Evolutionary conservation across 1,140 invertebrate genomes (phyloP).

Genomic region (Tyrophagus putrescentiae): DNA sequence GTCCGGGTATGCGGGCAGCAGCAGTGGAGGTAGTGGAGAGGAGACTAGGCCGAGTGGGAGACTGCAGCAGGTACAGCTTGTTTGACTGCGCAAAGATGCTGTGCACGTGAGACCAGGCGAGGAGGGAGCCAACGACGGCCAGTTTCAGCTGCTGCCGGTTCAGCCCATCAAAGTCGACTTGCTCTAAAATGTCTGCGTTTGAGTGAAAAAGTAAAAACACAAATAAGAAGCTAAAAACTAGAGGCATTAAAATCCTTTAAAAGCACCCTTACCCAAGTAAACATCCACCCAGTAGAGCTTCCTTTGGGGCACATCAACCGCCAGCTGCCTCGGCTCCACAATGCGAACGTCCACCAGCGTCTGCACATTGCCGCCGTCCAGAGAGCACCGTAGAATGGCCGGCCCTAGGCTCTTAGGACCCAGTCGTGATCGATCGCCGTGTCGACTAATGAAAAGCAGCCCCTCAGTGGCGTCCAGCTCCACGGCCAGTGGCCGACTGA

Average conservation of each 20-base stretch:
- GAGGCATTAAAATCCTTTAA: neutral
- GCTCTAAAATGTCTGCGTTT: no score
- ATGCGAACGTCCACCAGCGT: neutral
- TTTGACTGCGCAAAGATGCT: no score
- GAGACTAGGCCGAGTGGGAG: no score
- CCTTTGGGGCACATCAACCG: neutral
- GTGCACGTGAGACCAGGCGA: no score
- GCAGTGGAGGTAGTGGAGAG: no score
- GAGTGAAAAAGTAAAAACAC: no score
- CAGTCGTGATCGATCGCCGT: neutral
- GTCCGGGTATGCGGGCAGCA: no score
- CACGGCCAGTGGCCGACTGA: neutral
- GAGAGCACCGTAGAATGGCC: neutral
- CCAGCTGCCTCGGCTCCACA: neutral
- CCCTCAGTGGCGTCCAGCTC: neutral
- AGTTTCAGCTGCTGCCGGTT: no score
- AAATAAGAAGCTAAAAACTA: neutral
- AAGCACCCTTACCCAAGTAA: neutral
- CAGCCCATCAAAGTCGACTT: no score
- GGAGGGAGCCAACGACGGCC: no score
- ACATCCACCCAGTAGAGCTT: slow-evolving; percentile 3
- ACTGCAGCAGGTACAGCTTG: no score
- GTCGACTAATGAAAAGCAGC: neutral
- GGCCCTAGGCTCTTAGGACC: neutral
- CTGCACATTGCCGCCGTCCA: neutral